These are phyloP conservation scores for Pluvianellus socialis DNA, from an alignment of 2,113 vertebrate genomes.

Conservation along the genomic window DNA sequence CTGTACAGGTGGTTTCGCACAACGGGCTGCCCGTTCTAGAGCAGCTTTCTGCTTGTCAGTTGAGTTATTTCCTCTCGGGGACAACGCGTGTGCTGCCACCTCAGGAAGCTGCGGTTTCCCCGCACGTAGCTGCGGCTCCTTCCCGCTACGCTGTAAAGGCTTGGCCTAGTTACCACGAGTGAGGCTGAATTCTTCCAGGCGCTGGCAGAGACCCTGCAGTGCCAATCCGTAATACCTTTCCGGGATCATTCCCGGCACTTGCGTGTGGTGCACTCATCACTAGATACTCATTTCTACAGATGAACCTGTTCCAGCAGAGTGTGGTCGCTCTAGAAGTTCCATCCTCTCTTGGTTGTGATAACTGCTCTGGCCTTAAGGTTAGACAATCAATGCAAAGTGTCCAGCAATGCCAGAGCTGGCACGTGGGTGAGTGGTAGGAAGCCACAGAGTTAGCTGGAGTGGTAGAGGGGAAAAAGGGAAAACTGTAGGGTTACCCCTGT, in stretches of 20 bases:
- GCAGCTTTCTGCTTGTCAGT: background rate
- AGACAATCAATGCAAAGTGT: background rate
- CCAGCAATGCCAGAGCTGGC: background rate
- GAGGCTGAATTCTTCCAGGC: background rate
- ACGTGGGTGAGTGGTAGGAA: background rate
- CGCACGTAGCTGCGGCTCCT: background rate
- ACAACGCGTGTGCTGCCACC: rapidly evolving
- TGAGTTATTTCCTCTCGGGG: background rate
- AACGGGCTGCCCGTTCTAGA: background rate
- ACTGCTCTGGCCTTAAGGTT: background rate
- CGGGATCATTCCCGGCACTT: background rate
- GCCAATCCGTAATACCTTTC: background rate
- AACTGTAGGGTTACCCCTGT: rapidly evolving
- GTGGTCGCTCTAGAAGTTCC: background rate
- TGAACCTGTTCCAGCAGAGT: background rate
- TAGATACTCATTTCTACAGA: background rate
- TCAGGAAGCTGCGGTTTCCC: background rate
- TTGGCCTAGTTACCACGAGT: background rate
- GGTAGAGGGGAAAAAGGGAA: background rate
- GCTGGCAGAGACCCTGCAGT: background rate
- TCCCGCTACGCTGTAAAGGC: background rate
- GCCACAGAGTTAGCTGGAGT: background rate
- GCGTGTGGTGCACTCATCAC: background rate
- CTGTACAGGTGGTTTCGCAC: background rate
- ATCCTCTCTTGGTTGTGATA: background rate